Evolutionary conservation across 2,797 vertebrate species (phyloP), one percentile per base, ranked within the genome.

Genomic region (Zenarchopterus dispar): DNA sequence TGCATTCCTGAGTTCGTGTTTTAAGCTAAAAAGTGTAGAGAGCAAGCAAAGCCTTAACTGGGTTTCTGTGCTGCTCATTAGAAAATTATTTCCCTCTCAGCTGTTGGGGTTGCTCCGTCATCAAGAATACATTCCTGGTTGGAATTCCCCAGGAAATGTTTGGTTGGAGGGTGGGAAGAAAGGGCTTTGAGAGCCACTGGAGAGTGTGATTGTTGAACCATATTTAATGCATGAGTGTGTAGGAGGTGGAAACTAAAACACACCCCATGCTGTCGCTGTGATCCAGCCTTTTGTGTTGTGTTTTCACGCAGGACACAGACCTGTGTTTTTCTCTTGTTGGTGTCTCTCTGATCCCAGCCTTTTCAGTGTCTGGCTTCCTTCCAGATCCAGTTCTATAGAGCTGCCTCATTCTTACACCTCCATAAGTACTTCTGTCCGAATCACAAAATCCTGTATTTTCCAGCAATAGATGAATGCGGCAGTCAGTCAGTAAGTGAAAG

Each of bases 111-210:
- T 87, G 77, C 82, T 91, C 80, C 47, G 80, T 91, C 85, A 86
- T 90, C 78, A 85, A 58, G 78, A 89, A 88, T 68, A 83, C 78
- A 84, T 81, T 90, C 89, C 84, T 87, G 82, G 72, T 85, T 44
- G 79, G 88, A 91, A 90, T 90, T 92, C 86, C 88, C 90, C 87
- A 80, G 85, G 89, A 91, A 91, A 84, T 79, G 88, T 87, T 89
- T 70, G 65, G 79, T 61, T 17, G 57, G 56, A 72, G 70, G 73
- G 48, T 71, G 71, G 81, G 84, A 85, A 77, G 80, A 62, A 33
- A 54, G 50, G 58, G 71, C 46, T 82, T 80, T 67, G 42, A 66
- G 67, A 85, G 80, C 79, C 77, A 86, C 68, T 56, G 69, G 87
- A 86, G 82, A 83, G 70, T 73, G 64, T 73, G 80, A 82, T 85